Base-by-base conservation (phyloP, 2,797 vertebrate species). In the Numenius phaeopus region DNA sequence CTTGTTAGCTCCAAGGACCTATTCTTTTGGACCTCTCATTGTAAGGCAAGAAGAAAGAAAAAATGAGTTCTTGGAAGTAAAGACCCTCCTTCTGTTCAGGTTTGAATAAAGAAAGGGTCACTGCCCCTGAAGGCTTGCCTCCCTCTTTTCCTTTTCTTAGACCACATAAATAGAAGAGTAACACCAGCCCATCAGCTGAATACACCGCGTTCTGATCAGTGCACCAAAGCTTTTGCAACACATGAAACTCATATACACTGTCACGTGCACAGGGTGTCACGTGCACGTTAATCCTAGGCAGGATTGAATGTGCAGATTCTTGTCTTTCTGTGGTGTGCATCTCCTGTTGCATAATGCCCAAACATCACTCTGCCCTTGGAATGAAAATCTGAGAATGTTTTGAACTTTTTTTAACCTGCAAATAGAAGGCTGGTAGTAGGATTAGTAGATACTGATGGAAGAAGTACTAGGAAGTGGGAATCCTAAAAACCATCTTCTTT, bases 51-150 rank as follows among this genome's bases (percentile, higher is more conserved):
- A 94, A 97, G 71, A 95, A 95, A 94, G 88, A 54, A 92, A 92
- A 94, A 95, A 83, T 21, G 69, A 88, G 89, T 79, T 96, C 90
- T 96, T 96, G 94, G 82, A 95, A 92, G 89, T 73, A 76, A 95
- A 96, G 91, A 55, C 57, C 34, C 76, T 94, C 79, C 94, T 87
- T 92, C 94, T 96, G 92, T 96, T 97, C 79, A 91, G 84, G 87
- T 86, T 95, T 91, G 84, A 94, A 94, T 94, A 97, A 97, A 94
- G 93, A 90, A 90, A 94, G 82, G 97, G 92, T 96, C 95, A 94
- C 34, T 91, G 94, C 79, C 89, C 84, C 82, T 75, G 34, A 75
- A 94, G 89, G 58, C 81, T 96, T 88, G 77, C 46, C 20, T 90
- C 91, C 87, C 61, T 94, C 79, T 96, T 91, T 91, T 81, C 57